phyloP scores from a whole-genome alignment of 2,113 vertebrate genomes.

The Takifugu flavidus region DNA sequence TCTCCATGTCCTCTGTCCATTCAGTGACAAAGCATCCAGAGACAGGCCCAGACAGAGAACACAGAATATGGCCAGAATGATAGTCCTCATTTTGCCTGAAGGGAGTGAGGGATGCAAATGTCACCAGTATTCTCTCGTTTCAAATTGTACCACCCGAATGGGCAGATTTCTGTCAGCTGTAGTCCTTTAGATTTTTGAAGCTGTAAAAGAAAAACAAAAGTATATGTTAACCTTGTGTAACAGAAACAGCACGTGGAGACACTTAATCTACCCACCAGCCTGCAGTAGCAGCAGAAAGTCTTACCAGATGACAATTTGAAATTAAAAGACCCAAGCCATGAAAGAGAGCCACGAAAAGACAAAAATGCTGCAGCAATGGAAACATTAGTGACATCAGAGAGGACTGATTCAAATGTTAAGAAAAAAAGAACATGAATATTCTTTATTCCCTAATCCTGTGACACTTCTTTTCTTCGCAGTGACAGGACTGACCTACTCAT shows the following conservation, averaged over 20 bases:
- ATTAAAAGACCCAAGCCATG: background rate
- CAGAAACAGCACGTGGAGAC: background rate
- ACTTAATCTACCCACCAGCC: too few relatives aligned
- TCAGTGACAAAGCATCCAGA: constrained; percentile 69
- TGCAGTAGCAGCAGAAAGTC: background rate
- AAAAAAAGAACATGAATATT: background rate
- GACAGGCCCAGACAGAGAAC: constrained; percentile 70
- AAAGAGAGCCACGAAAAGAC: constrained; percentile 23
- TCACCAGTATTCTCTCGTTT: constrained; percentile 51
- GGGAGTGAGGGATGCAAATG: constrained; percentile 11
- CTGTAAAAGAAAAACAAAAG: constrained; percentile 24
- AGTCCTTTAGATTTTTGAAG: constrained; percentile 43
- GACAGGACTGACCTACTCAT: constrained; percentile 1
- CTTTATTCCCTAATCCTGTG: background rate
- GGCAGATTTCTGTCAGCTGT: constrained; percentile 40
- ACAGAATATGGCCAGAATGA: constrained; percentile 78
- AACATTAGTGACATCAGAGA: background rate
- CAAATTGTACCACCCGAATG: constrained; percentile 30
- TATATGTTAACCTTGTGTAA: background rate
- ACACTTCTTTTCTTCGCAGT: constrained; percentile 4
- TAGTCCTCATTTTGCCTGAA: constrained; percentile 80
- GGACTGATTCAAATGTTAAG: background rate
- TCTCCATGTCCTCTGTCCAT: background rate
- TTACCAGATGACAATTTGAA: constrained; percentile 1
- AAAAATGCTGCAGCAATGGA: constrained; percentile 2